Base-by-base conservation (phyloP, 2,113 vertebrate genomes). In the Ascaphus truei region DNA sequence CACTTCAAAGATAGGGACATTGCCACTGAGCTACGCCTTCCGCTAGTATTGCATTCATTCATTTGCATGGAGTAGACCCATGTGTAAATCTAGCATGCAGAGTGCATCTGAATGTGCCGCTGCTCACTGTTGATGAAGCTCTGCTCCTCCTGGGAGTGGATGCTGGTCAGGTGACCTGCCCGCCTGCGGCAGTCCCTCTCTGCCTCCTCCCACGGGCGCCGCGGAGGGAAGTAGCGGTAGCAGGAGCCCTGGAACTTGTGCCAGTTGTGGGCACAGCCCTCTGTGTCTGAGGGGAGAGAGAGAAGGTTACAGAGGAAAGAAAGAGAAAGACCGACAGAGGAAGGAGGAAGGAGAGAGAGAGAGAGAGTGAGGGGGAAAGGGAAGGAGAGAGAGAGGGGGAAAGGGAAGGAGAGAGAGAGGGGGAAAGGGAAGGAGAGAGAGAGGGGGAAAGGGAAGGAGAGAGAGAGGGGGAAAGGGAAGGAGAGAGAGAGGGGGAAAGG, bases 181-280 rank as follows among this genome's bases (percentile, higher is more conserved):
- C 95, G 90, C 50, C 91, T 91, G 1, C 95, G 91, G 62, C 94
- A 97, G 53, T 96, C 94, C 39, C 93, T 88, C 76, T 98, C 95
- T 0, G 95, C 95, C 0, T 98, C 95, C 77, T 98, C 97, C 97
- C 97, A 98, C 1, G 94, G 93, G 76, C 95, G 93, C 30, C 96
- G 88, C 51, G 92, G 94, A 0, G 91, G 74, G 9, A 96, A 97
- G 74, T 94, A 94, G 18, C 92, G 86, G 79, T 96, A 97, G 76
- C 95, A 98, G 79, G 95, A 93, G 2, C 94, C 95, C 20, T 95
- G 94, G 82, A 96, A 98, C 84, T 98, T 98, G 81, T 92, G 92
- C 95, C 95, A 98, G 15, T 88, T 90, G 48, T 88, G 94, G 51
- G 96, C 95, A 0, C 95, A 98, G 75, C 93, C 94, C 76, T 96